These are phyloP conservation scores for Agelastica alni DNA, from an alignment of 2,888 invertebrate genomes.

Conservation along the genomic window DNA sequence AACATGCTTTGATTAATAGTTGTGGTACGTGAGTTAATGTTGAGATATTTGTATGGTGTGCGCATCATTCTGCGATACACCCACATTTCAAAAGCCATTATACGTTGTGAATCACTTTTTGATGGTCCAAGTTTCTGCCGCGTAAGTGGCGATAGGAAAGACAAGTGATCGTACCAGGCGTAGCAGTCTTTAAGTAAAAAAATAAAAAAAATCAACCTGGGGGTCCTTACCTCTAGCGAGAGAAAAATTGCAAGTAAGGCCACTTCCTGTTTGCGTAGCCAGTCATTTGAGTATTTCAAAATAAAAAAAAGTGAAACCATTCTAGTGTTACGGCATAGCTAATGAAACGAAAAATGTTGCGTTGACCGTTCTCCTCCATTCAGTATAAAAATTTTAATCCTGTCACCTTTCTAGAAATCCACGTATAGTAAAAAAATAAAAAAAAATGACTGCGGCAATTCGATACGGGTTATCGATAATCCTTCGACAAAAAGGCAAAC, in stretches of 20 bases:
- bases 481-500: conserved; percentile 31
- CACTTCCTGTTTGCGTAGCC: conserved; percentile 10
- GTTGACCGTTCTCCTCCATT: conserved; percentile 22
- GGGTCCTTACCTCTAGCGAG: not conserved
- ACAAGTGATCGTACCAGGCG: too few relatives aligned
- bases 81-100: too few relatives aligned
- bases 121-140: too few relatives aligned
- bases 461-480: conserved; percentile 37
- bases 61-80: too few relatives aligned
- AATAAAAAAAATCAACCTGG: too few relatives aligned
- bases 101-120: too few relatives aligned
- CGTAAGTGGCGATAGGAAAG: too few relatives aligned
- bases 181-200: too few relatives aligned
- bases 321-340: not conserved
- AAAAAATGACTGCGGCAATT: conserved; percentile 30
- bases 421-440: conserved; percentile 32
- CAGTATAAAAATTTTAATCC: conserved; percentile 32
- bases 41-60: too few relatives aligned
- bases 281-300: not conserved
- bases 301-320: conserved; percentile 7
- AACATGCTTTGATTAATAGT: too few relatives aligned
- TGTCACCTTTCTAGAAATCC: conserved; percentile 29
- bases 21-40: too few relatives aligned
- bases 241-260: conserved; percentile 5
- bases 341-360: conserved; percentile 3